Evolutionary conservation across 2,113 vertebrate species (phyloP).

Genomic region (Bubo bubo): DNA sequence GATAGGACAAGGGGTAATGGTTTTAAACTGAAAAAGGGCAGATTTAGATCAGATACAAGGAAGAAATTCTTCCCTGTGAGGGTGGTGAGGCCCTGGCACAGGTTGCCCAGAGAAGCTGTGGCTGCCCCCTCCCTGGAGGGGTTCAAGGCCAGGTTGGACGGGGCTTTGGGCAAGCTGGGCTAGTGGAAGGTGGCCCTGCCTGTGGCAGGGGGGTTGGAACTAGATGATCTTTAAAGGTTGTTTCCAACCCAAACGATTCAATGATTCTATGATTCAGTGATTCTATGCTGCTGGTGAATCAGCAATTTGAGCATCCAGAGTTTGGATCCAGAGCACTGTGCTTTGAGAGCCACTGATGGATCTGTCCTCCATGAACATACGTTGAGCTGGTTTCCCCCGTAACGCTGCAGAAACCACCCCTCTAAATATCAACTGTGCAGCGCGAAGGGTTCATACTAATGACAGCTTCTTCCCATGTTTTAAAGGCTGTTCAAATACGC

Average conservation of each 20-base stretch:
- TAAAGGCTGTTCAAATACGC: neutral
- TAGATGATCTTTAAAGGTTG: rapidly evolving
- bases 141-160: neutral
- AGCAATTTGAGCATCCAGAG: neutral
- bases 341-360: neutral
- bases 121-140: neutral
- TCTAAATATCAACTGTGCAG: neutral
- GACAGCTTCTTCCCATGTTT: neutral
- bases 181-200: rapidly evolving
- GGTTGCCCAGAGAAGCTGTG: neutral
- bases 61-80: neutral
- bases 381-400: neutral
- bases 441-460: neutral
- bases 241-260: neutral
- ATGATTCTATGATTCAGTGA: no score
- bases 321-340: neutral
- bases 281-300: neutral
- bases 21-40: no score
- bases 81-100: neutral
- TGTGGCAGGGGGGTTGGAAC: no score
- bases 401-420: neutral
- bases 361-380: rapidly evolving
- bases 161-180: neutral
- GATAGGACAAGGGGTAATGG: no score
- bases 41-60: neutral